Evolutionary conservation across 1,140 invertebrate genomes (phyloP), one percentile per base, ranked within the genome.

Genomic region (Pogonognathellus flavescens): DNA sequence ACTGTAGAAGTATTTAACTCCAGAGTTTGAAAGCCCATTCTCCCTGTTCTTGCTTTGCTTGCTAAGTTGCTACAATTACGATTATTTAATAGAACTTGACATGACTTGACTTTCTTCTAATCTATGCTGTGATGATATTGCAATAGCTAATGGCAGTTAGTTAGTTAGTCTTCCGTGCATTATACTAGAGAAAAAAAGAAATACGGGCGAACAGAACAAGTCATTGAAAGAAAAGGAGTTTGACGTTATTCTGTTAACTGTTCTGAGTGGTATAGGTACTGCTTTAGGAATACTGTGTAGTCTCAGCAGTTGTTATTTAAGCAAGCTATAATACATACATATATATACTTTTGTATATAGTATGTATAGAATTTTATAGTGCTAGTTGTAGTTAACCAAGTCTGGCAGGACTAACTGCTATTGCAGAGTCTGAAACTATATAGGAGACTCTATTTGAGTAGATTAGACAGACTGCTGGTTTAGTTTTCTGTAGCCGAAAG

Each of bases 41-140:
- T 49, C 13, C 13, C 25, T 76, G 31, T 10, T 22, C 18, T 9
- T 60, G 11, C 22, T 25, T 66, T 41, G 31, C 31, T 41, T 41
- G 31, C 31, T 66, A 66, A 66, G 22, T 18, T 66, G 25, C 7
- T 13, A 14, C 13, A 22, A 7, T 16, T 18, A 16, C 11, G 70
- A 76, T 76, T 76, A 76, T 76, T 31, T 76, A 76, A 76, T 76
- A n/a, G 70, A 76, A 31, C 13, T 76, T 76, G 70, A 76, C 70
- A 76, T 76, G 70, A 76, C 41, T 76, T n/a, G 25, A 14, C 70
- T 76, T 41, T 76, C 16, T 18, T 76, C 31, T 76, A 31, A 41
- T 41, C 66, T 41, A 76, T 41, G 41, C 31, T 50, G 18, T 41
- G 41, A 22, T 76, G 70, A 41, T 49, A 76, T 76, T 76, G 41